phyloP scores from a whole-genome alignment of 2,888 invertebrate species.

The Drosophila mercatorum region DNA sequence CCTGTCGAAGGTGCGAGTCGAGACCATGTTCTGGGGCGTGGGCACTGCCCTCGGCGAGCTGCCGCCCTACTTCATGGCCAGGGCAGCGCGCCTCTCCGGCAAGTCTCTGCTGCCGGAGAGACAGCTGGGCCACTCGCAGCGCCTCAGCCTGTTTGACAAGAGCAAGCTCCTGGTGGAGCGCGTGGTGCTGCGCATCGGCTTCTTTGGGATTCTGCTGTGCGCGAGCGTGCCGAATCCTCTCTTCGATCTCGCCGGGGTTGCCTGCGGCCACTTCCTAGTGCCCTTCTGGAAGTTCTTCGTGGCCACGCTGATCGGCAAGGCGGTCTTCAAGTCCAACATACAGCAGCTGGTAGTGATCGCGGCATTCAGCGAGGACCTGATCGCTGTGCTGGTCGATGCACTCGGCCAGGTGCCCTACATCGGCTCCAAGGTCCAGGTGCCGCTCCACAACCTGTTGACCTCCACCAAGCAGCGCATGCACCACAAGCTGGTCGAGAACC shows the following conservation, averaged over 20 bases:
- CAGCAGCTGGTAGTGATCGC: slow-evolving; percentile 98
- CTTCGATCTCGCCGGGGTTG: slow-evolving; percentile 99
- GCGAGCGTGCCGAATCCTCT: slow-evolving; percentile 99
- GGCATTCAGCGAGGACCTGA: slow-evolving; percentile 96
- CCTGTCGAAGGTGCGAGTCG: slow-evolving; percentile 96
- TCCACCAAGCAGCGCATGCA: slow-evolving; percentile 93
- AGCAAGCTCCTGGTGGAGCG: slow-evolving; percentile 93
- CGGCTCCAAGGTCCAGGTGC: slow-evolving; percentile 92
- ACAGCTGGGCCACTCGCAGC: slow-evolving; percentile 83
- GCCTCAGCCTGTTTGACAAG: slow-evolving; percentile 87
- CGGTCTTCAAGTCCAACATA: slow-evolving; percentile 98
- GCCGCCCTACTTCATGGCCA: slow-evolving; percentile 99
- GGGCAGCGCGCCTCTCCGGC: slow-evolving; percentile 91
- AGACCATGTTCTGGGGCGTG: slow-evolving; percentile 98
- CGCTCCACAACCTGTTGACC: slow-evolving; percentile 93
- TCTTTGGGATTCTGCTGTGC: slow-evolving; percentile 97
- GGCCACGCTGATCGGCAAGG: slow-evolving; percentile 98
- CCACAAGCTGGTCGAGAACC: slow-evolving; percentile 77
- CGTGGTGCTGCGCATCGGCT: slow-evolving; percentile 96
- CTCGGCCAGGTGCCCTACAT: slow-evolving; percentile 90
- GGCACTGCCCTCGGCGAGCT: slow-evolving; percentile 99
- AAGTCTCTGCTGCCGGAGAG: slow-evolving; percentile 86
- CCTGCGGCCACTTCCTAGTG: slow-evolving; percentile 99
- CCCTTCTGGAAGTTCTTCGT: slow-evolving; percentile 99
- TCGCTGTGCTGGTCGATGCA: slow-evolving; percentile 89